phyloP scores from a whole-genome alignment of 2,888 invertebrate genomes.

The Hirtodrosophila cameraria region DNA sequence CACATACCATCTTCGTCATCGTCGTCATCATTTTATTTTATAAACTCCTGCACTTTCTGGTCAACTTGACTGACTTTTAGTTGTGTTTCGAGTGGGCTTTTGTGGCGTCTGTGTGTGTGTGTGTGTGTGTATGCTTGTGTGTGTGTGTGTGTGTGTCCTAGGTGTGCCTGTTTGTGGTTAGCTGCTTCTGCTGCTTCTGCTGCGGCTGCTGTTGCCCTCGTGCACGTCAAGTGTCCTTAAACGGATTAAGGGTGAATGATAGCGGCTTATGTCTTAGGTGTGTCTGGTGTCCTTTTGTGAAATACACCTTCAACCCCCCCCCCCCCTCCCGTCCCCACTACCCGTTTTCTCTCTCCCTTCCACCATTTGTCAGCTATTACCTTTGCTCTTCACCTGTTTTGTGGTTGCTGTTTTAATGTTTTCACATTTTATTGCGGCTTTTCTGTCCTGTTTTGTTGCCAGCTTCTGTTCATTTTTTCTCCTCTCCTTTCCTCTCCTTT shows the following conservation, averaged over 20 bases:
- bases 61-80: constrained; percentile 79
- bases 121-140: constrained; percentile 15
- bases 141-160: constrained; percentile 31
- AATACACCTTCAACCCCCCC: constrained; percentile 35
- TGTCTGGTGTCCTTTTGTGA: constrained; percentile 71
- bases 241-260: constrained; percentile 80
- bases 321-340: background rate
- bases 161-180: constrained; percentile 70
- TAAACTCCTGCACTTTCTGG: constrained; percentile 77
- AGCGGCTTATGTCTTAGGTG: constrained; percentile 79
- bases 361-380: background rate
- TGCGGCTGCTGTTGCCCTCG: constrained; percentile 35
- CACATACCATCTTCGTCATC: constrained; percentile 13
- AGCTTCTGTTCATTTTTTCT: too few relatives aligned
- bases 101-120: constrained; percentile 16
- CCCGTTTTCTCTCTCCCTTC: background rate
- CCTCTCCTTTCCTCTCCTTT: background rate
- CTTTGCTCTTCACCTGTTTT: constrained; percentile 6
- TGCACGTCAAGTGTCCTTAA: constrained; percentile 79
- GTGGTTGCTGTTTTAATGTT: constrained; percentile 53
- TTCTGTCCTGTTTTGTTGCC: constrained; percentile 35
- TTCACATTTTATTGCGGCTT: constrained; percentile 70
- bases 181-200: constrained; percentile 31
- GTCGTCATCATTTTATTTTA: constrained; percentile 69
- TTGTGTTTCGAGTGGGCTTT: constrained; percentile 51